Base-by-base conservation (phyloP, 2,113 vertebrate genomes). In the Campylorhamphus procurvoides region DNA sequence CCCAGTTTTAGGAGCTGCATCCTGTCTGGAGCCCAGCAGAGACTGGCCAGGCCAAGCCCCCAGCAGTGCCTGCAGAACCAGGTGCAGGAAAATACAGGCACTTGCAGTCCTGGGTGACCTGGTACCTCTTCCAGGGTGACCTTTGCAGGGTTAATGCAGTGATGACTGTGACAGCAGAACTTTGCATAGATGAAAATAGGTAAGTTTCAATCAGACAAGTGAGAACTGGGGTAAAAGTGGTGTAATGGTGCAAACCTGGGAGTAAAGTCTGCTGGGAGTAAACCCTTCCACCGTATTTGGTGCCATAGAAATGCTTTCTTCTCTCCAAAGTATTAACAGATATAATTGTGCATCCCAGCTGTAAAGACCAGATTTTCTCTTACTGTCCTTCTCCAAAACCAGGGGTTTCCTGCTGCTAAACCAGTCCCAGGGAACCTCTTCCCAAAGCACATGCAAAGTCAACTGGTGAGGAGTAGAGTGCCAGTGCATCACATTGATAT, bases 401-500 rank as follows among this genome's bases (percentile, higher is more conserved):
- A 2, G 35, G 28, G 3, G 7, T 74, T n/a, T 24, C 24, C 17
- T 60, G 39, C 44, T 24, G 22, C 23, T 58, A 64, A 62, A n/a
- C 46, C 60, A 47, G 39, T 14, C 16, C 1, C 22, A 58, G 66
- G 33, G 75, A 69, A 84, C 18, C 12, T 44, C 37, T 77, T 87
- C 46, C 42, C 60, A 80, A 78, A 91, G 50, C 39, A 29, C 84
- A n/a, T 18, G 24, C 7, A 69, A 89, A 91, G 18, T 9, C 37
- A 59, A 0, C 18, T 23, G 12, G 33, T 55, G 73, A 75, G 79
- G n/a, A 62, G 35, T 44, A 59, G 83, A 20, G n/a, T 12, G 46
- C 40, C 31, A 27, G 75, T 10, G n/a, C 47, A 10, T 20, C 31
- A 18, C 1, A 3, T 22, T 1, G 1, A 17, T 0, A 2, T 40